Conservation (phyloP, 2,113 vertebrate genomes). For the Colistium nudipinnis region DNA sequence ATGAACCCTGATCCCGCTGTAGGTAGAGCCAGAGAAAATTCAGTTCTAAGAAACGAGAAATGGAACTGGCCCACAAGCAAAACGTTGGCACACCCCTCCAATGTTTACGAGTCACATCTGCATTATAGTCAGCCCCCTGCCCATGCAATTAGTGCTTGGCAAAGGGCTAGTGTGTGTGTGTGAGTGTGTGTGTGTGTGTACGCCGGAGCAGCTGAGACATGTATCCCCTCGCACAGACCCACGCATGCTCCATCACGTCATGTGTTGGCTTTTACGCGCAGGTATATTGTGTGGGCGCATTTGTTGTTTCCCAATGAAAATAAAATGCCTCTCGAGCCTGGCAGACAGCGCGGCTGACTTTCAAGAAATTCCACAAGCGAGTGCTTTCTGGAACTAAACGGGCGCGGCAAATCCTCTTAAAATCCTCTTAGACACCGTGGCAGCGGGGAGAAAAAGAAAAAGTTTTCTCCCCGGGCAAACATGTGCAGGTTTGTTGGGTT, state of each 20-base stretch:
- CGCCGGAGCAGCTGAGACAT: slow-evolving; percentile 7
- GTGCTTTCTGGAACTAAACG: slow-evolving; percentile 83
- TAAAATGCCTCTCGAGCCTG: slow-evolving; percentile 48
- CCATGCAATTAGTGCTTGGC: slow-evolving; percentile 57
- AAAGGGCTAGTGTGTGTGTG: slow-evolving; percentile 10
- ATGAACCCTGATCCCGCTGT: slow-evolving; percentile 34
- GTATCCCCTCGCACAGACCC: not conserved
- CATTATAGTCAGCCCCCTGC: slow-evolving; percentile 50
- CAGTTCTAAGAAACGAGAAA: slow-evolving; percentile 25
- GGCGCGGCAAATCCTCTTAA: slow-evolving; percentile 84
- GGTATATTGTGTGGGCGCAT: slow-evolving; percentile 8
- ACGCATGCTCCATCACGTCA: slow-evolving; percentile 20
- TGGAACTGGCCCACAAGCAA: slow-evolving; percentile 20
- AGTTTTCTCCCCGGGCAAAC: slow-evolving; percentile 80
- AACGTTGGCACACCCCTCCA: slow-evolving; percentile 41
- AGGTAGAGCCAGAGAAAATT: slow-evolving; percentile 47
- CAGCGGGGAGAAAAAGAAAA: slow-evolving; percentile 69
- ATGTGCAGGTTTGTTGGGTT: slow-evolving; percentile 79
- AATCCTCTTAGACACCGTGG: slow-evolving; percentile 82
- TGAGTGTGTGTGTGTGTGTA: slow-evolving; percentile 11
- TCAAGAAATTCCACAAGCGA: slow-evolving; percentile 82
- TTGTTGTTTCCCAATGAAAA: slow-evolving; percentile 61
- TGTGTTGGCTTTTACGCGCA: slow-evolving; percentile 25
- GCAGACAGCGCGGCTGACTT: slow-evolving; percentile 78
- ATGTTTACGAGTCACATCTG: slow-evolving; percentile 55